Base-by-base conservation (phyloP, 2,113 vertebrate genomes). In the Oreamnos americanus region DNA sequence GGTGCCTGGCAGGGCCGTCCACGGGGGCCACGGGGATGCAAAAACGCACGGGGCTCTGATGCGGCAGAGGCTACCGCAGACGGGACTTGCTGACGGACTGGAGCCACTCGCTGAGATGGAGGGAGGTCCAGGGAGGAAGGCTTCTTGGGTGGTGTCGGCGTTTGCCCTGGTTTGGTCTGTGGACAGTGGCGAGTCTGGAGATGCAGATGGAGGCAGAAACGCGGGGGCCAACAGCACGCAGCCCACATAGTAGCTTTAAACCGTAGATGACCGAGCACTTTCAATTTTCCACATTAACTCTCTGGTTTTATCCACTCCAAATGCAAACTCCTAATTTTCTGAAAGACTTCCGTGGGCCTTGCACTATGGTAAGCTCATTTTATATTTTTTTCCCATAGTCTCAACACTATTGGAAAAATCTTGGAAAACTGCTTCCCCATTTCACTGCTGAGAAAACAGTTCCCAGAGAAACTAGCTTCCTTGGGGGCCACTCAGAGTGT, bases 211-310 rank as follows among this genome's bases (percentile, higher is more conserved):
- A 90, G 91, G 28, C 0, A 1, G 5, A 33, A 39, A 13, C 2
- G 2, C 11, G 3, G 47, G 19, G 0, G 0, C 19, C 21, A 5
- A 3, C n/a, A 14, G 53, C 45, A 1, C 0, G 0, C 0, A 30
- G 26, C 60, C 43, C 12, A 1, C 53, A 16, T 0, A 5, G 33
- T 0, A 26, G 43, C 89, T 71, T 49, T 11, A 39, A 30, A 13
- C 58, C 30, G 0, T 1, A 43, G 15, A 7, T 0, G 49, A 13
- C 57, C 3, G 3, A 11, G 33, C 0, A 0, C 49, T 0, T 15
- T 19, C 25, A 4, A n/a, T n/a, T 23, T 26, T 21, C 74, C 91
- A 4, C 4, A 0, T 2, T 2, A 86, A n/a, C 21, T 17, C 43
- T 0, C 0, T 6, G 0, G 36, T 8, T 49, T 21, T 4, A 10